Conservation (phyloP, 1,140 invertebrate species). For the Phthorimaea operculella region DNA sequence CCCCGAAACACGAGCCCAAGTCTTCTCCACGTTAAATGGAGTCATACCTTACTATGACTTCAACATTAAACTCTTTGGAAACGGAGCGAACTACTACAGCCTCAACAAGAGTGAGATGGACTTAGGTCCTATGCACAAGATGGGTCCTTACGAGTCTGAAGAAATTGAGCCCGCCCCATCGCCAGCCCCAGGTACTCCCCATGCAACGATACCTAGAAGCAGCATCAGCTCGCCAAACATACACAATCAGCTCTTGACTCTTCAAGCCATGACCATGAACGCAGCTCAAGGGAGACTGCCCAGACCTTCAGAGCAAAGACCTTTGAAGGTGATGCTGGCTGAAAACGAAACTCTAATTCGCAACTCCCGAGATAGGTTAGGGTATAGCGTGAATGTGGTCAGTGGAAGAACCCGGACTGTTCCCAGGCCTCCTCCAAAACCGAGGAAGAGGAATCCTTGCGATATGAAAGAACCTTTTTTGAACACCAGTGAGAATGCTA, state of each 20-base stretch:
- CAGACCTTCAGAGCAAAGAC: constrained; percentile 35
- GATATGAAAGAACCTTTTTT: constrained; percentile 53
- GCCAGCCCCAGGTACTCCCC: constrained; percentile 57
- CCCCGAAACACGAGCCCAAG: constrained; percentile 69
- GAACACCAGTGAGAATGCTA: constrained; percentile 46
- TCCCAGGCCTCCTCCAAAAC: constrained; percentile 36
- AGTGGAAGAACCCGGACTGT: constrained; percentile 36
- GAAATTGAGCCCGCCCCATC: constrained; percentile 68
- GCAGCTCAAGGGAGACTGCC: constrained; percentile 19
- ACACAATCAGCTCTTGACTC: constrained; percentile 47
- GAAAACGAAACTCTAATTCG: constrained; percentile 45
- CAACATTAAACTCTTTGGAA: constrained; percentile 80
- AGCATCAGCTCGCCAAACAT: constrained; percentile 61
- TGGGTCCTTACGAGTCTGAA: constrained; percentile 67
- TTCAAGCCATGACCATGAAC: constrained; percentile 43
- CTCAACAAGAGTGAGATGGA: constrained; percentile 73
- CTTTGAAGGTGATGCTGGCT: constrained; percentile 41
- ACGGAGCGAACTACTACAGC: constrained; percentile 81
- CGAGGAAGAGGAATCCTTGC: constrained; percentile 39
- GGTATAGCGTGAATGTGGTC: constrained; percentile 43
- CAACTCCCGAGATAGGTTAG: constrained; percentile 33
- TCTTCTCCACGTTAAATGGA: constrained; percentile 66
- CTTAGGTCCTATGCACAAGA: constrained; percentile 61
- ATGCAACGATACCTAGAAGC: constrained; percentile 53
- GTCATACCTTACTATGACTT: constrained; percentile 84